phyloP scores from a whole-genome alignment of 2,888 invertebrate species.

The Azorinus chamasolen region DNA sequence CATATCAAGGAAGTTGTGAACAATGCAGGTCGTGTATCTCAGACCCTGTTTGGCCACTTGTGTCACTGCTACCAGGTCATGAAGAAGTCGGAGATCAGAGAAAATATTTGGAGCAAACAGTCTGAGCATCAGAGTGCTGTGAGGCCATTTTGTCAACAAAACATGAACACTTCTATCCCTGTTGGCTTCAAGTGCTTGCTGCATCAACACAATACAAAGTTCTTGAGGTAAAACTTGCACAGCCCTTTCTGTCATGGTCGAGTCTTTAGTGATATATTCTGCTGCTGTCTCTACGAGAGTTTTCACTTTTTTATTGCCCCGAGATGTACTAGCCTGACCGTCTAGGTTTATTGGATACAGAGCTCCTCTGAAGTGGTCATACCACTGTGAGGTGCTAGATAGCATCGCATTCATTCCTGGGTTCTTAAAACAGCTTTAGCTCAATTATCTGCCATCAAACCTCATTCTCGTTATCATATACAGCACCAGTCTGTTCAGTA shows the following conservation, averaged over 20 bases:
- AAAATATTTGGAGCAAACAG: conserved; percentile 80
- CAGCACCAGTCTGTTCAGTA: too few species aligned
- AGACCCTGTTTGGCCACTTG: conserved; percentile 78
- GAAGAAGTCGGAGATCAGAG: conserved; percentile 73
- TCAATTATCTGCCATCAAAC: too few species aligned
- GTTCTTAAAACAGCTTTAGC: neutral
- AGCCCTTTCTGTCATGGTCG: conserved; percentile 70
- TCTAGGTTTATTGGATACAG: conserved; percentile 77
- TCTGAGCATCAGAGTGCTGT: conserved; percentile 71
- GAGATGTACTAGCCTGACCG: conserved; percentile 29
- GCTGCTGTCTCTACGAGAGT: conserved; percentile 77
- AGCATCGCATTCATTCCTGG: neutral
- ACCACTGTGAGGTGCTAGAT: conserved; percentile 58
- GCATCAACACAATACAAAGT: conserved; percentile 75
- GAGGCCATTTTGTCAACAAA: conserved; percentile 80
- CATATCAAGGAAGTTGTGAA: conserved; percentile 82
- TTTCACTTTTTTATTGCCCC: conserved; percentile 54
- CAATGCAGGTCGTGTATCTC: conserved; percentile 82
- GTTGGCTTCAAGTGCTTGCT: conserved; percentile 77
- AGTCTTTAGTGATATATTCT: conserved; percentile 77
- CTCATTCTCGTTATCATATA: too few species aligned
- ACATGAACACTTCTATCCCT: conserved; percentile 81
- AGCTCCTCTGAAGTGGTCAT: conserved; percentile 79
- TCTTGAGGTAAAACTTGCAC: conserved; percentile 70
- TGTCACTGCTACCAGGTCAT: conserved; percentile 72